Evolutionary conservation across 2,113 vertebrate genomes (phyloP), one percentile per base, ranked within the genome.

Genomic region (Corvus hawaiiensis): DNA sequence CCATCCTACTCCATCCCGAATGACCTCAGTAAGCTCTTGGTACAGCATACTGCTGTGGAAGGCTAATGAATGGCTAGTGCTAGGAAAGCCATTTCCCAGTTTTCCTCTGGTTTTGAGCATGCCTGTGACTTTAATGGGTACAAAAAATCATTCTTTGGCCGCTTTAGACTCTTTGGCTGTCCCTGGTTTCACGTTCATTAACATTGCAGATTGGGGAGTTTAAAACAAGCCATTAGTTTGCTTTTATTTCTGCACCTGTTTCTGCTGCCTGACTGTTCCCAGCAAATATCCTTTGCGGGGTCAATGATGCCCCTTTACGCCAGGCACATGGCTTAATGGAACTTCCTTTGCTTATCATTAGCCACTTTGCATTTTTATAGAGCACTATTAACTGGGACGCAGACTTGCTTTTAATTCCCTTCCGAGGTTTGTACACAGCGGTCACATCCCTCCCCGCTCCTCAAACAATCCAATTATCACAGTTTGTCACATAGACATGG

Each of bases 241-340:
- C 87, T 89, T 94, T 96, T 85, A 85, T 93, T 92, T 92, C 89
- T 85, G 82, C 85, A 89, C 95, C 95, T 96, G 96, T 95, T 97
- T 95, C 90, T 95, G 81, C 87, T 7, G 71, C 91, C 80, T 41
- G 68, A 39, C 58, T 7, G 7, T 79, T 75, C 88, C 69, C 87
- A 54, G 80, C 44, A 84, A 94, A 93, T 66, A 63, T 64, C 74
- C 59, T 86, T 52, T 0, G 2, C 2, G 9, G 94, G 93, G 67
- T 94, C 96, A 88, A 17, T 41, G 56, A 62, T 69, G 46, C 52
- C 61, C 64, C 82, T 94, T 83, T 24, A 37, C 12, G 2, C 83
- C 54, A 37, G 49, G 32, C 44, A 1, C 48, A 21, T 4, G 71
- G 80, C 84, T 96, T 90, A 89, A 89, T 73, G 89, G 90, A 82